A percentile compares a stretch with the other conserved stretches of the same genome.
Conservation (phyloP, 2,888 invertebrate species). For the Arrhopalites spinosus region DNA sequence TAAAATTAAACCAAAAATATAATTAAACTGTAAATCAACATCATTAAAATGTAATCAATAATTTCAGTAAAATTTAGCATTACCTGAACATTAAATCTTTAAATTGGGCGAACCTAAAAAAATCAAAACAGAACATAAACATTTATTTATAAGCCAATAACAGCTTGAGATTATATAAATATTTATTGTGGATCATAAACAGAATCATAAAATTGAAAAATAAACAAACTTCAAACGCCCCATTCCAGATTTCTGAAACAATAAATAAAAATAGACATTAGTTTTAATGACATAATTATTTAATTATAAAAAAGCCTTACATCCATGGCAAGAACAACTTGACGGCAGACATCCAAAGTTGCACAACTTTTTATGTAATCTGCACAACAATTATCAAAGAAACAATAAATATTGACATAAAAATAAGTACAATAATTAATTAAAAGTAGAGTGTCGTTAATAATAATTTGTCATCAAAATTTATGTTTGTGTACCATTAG, state of each 20-base stretch:
- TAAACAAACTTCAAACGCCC: constrained; percentile 82
- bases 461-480: too few relatives aligned
- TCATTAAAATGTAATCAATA: too few relatives aligned
- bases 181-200: too few relatives aligned
- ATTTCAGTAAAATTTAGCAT: too few relatives aligned
- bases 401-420: constrained; percentile 15
- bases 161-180: too few relatives aligned
- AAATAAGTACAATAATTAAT: too few relatives aligned
- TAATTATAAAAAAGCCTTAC: constrained; percentile 65
- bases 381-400: constrained; percentile 57
- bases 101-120: too few relatives aligned
- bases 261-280: not conserved
- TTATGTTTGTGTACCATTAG: constrained; percentile 67
- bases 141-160: too few relatives aligned
- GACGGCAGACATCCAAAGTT: constrained; percentile 87
- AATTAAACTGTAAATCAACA: too few relatives aligned
- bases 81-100: constrained; percentile 80
- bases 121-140: too few relatives aligned
- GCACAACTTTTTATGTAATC: constrained; percentile 94
- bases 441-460: too few relatives aligned
- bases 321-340: constrained; percentile 85
- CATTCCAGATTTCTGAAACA: constrained; percentile 70
- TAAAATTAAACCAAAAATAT: constrained; percentile 58
- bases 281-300: not conserved
- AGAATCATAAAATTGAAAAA: too few relatives aligned